Conservation (phyloP, 2,797 vertebrate species). For the Tolypeutes matacus region DNA sequence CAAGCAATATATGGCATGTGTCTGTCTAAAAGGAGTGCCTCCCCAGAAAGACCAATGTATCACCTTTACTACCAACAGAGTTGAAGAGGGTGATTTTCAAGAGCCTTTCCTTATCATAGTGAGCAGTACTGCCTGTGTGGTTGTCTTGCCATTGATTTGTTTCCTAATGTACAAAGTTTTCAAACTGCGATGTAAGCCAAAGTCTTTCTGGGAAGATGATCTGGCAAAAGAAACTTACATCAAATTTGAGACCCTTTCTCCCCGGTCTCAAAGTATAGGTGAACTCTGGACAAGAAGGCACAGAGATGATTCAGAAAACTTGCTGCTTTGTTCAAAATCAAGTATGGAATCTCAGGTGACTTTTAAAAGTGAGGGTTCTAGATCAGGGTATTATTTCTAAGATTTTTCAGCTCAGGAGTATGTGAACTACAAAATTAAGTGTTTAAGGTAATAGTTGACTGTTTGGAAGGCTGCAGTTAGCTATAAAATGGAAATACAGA, state of each 20-base stretch:
- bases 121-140: conserved; percentile 90
- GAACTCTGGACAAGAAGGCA: conserved; percentile 94
- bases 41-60: conserved; percentile 93
- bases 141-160: conserved; percentile 92
- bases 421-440: neutral
- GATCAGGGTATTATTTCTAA: conserved; percentile 94
- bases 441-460: neutral
- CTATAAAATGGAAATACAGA: neutral
- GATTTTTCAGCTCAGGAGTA: neutral
- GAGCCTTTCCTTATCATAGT: conserved; percentile 89
- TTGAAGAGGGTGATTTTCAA: conserved; percentile 84
- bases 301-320: conserved; percentile 93
- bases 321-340: conserved; percentile 94
- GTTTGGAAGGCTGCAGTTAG: conserved; percentile 21
- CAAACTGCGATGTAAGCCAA: conserved; percentile 89
- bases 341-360: conserved; percentile 96
- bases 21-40: conserved; percentile 90
- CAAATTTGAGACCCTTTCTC: conserved; percentile 95
- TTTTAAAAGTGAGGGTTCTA: conserved; percentile 93
- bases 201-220: conserved; percentile 89
- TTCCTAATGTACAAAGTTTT: conserved; percentile 95
- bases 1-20: conserved; percentile 94
- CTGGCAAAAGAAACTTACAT: conserved; percentile 96
- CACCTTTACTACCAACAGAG: conserved; percentile 92
- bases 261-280: conserved; percentile 91